Percentiles rank a stretch among this genome's conserved stretches.
phyloP scores from a whole-genome alignment of 2,797 vertebrate genomes.

The Danio tinwini region DNA sequence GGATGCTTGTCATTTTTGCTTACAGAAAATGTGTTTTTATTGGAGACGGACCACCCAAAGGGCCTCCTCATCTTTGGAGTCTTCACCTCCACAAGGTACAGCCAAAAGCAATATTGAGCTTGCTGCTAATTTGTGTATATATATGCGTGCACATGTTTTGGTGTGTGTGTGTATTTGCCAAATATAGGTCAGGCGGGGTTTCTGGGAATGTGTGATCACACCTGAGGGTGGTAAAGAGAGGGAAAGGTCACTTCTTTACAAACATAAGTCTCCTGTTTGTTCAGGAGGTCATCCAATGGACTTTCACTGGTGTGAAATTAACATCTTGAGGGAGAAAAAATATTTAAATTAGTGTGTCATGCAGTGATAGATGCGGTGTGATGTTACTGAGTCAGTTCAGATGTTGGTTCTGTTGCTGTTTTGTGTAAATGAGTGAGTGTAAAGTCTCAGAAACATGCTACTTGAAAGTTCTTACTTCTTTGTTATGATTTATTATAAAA shows the following conservation, averaged over 20 bases:
- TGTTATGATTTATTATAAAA: not conserved
- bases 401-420: not conserved
- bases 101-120: not conserved
- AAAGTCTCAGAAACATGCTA: not conserved
- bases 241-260: constrained; percentile 1
- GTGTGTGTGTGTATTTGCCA: constrained; percentile 9
- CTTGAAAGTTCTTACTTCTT: not conserved
- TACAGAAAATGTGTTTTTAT: constrained; percentile 94
- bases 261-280: constrained; percentile 10
- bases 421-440: not conserved
- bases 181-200: constrained; percentile 2
- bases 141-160: constrained; percentile 17
- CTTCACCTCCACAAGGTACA: constrained; percentile 96
- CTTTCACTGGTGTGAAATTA: not conserved
- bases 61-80: constrained; percentile 92
- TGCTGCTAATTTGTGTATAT: constrained; percentile 5
- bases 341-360: not conserved
- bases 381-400: not conserved
- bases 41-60: constrained; percentile 93
- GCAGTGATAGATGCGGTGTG: not conserved
- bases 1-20: constrained; percentile 41
- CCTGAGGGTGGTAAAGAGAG: not conserved
- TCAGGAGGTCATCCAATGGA: not conserved
- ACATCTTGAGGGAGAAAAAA: not conserved
- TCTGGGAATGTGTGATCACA: constrained; percentile 22